phyloP scores from a whole-genome alignment of 1,140 invertebrate genomes.

The Drosophila burlai region DNA sequence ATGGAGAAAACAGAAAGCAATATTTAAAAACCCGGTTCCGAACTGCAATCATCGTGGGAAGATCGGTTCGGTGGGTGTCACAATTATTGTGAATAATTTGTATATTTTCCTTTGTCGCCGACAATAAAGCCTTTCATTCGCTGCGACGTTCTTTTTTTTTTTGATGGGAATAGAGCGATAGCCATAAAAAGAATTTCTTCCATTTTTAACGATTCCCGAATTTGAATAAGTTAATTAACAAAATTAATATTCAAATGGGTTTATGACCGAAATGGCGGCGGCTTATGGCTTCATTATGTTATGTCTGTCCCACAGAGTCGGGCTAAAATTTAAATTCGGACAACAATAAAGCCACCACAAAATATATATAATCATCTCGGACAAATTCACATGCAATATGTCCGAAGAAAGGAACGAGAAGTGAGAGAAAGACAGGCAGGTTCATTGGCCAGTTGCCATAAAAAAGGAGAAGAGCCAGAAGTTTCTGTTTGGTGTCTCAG shows the following conservation, averaged over 20 bases:
- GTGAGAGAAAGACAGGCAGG: slow-evolving; percentile 67
- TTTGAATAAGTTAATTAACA: slow-evolving; percentile 84
- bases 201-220: slow-evolving; percentile 74
- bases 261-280: slow-evolving; percentile 75
- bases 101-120: slow-evolving; percentile 45
- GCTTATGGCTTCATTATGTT: slow-evolving; percentile 83
- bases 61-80: slow-evolving; percentile 46
- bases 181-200: slow-evolving; percentile 69
- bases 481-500: slow-evolving; percentile 25
- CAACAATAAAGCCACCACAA: slow-evolving; percentile 67
- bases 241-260: slow-evolving; percentile 82
- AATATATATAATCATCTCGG: slow-evolving; percentile 59
- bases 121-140: slow-evolving; percentile 59
- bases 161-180: slow-evolving; percentile 32
- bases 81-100: slow-evolving; percentile 60
- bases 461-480: slow-evolving; percentile 26
- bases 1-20: slow-evolving; percentile 2
- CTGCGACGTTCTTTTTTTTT: slow-evolving; percentile 6
- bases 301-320: slow-evolving; percentile 41
- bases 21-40: slow-evolving; percentile 20
- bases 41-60: slow-evolving; percentile 38
- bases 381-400: slow-evolving; percentile 77
- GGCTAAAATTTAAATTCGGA: slow-evolving; percentile 59
- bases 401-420: slow-evolving; percentile 20
- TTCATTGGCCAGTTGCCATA: slow-evolving; percentile 76